Evolutionary conservation across 2,888 invertebrate species (phyloP).

Genomic region (Ectemnius continuus): DNA sequence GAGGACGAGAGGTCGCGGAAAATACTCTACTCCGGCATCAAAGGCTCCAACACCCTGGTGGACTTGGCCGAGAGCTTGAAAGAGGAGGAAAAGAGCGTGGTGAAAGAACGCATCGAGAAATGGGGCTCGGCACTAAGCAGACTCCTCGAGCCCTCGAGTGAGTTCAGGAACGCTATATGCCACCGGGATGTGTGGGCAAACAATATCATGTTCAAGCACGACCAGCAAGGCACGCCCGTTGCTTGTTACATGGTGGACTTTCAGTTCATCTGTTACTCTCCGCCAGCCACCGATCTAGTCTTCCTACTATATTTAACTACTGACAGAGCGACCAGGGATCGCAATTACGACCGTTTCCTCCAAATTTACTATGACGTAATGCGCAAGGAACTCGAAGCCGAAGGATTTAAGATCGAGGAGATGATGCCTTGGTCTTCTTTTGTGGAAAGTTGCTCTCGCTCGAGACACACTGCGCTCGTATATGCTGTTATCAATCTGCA

Average conservation of each 20-base stretch:
- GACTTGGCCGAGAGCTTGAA: constrained; percentile 47
- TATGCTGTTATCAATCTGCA: constrained; percentile 46
- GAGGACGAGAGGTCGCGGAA: constrained; percentile 21
- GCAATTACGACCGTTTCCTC: constrained; percentile 57
- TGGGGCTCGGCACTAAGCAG: constrained; percentile 34
- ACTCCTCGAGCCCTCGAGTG: constrained; percentile 41
- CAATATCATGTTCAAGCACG: constrained; percentile 69
- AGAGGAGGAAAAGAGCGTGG: constrained; percentile 40
- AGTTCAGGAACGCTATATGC: constrained; percentile 61
- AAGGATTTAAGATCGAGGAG: constrained; percentile 48
- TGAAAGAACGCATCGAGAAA: constrained; percentile 46
- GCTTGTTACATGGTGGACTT: constrained; percentile 67
- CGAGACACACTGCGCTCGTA: constrained; percentile 22
- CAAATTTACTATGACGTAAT: constrained; percentile 58
- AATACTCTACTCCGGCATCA: constrained; percentile 18
- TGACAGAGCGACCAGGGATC: constrained; percentile 50
- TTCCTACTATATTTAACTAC: constrained; percentile 64
- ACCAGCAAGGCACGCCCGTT: constrained; percentile 37
- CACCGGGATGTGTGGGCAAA: constrained; percentile 73
- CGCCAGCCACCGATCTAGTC: constrained; percentile 67
- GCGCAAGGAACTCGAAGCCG: constrained; percentile 30
- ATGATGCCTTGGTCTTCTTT: constrained; percentile 50
- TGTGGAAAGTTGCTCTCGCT: constrained; percentile 41
- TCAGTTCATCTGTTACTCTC: constrained; percentile 61
- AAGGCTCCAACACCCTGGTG: constrained; percentile 40